These are phyloP conservation scores for Phenganax marumi DNA, from an alignment of 92 coral and sea anemone species.

Conservation along the genomic window DNA sequence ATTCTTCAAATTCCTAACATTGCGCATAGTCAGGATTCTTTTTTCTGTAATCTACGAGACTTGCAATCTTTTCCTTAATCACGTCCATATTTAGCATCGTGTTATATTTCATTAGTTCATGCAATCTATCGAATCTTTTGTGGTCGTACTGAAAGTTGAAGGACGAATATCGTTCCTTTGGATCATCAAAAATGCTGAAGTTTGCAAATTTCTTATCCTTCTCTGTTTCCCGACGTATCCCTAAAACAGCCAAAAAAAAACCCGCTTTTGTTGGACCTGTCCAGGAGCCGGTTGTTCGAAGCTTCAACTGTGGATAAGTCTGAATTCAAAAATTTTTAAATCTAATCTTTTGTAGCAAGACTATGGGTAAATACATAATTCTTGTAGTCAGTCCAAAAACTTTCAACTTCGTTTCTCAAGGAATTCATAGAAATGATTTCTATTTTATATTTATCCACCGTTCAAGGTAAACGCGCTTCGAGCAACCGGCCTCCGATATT, in stretches of 20 bases:
- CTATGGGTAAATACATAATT: too few species aligned
- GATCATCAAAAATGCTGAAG: slow-evolving; percentile 74
- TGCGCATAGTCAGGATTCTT: not conserved
- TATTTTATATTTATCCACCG: too few species aligned
- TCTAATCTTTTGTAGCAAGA: too few species aligned
- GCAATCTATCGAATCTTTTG: slow-evolving; percentile 65
- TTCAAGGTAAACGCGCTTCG: too few species aligned
- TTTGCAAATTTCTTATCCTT: slow-evolving; percentile 61
- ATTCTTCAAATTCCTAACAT: too few species aligned
- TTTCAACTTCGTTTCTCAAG: too few species aligned
- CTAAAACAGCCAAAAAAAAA: slow-evolving; percentile 35
- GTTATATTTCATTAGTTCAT: slow-evolving; percentile 69
- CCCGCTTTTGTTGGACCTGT: not conserved
- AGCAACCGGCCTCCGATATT: too few species aligned
- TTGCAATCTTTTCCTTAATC: slow-evolving; percentile 70
- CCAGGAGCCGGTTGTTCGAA: too few species aligned
- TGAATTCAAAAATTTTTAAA: too few species aligned
- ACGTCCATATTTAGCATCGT: slow-evolving; percentile 56
- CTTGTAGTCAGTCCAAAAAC: too few species aligned
- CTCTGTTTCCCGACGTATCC: slow-evolving; percentile 63
- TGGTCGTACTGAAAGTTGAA: slow-evolving; percentile 72
- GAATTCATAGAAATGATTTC: too few species aligned
- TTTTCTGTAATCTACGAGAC: slow-evolving; percentile 54
- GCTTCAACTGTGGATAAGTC: too few species aligned
- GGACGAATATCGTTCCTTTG: slow-evolving; percentile 63